Evolutionary conservation across 1,140 invertebrate species (phyloP).

Genomic region (Rhyzopertha dominica): DNA sequence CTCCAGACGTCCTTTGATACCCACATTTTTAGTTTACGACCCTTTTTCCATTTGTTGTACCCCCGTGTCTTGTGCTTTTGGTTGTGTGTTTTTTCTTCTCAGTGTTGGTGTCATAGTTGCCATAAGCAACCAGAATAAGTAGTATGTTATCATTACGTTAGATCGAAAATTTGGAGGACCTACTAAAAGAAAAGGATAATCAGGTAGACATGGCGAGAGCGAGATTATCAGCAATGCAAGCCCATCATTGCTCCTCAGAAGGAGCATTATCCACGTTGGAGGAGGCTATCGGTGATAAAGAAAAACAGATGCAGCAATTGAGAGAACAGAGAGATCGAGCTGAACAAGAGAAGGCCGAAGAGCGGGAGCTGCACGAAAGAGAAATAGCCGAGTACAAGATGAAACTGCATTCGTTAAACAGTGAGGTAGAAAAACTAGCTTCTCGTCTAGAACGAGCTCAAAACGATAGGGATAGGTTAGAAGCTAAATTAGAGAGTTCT

Average conservation of each 20-base stretch:
- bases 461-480: slow-evolving; percentile 83
- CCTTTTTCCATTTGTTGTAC: too few relatives aligned
- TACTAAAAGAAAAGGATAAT: slow-evolving; percentile 96
- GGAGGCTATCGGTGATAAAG: slow-evolving; percentile 94
- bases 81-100: too few relatives aligned
- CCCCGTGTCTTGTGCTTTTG: too few relatives aligned
- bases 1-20: too few relatives aligned
- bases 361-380: slow-evolving; percentile 87
- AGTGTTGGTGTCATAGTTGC: too few relatives aligned
- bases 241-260: slow-evolving; percentile 87
- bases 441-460: slow-evolving; percentile 80
- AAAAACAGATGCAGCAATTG: slow-evolving; percentile 91
- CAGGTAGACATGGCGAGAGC: slow-evolving; percentile 93
- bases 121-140: too few relatives aligned
- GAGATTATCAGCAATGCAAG: slow-evolving; percentile 83
- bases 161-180: slow-evolving; percentile 96
- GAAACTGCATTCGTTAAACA: slow-evolving; percentile 85
- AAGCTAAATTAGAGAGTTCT: slow-evolving; percentile 85
- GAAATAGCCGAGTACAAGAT: slow-evolving; percentile 94
- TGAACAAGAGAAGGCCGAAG: slow-evolving; percentile 95
- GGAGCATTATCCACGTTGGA: slow-evolving; percentile 88
- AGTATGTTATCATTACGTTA: too few relatives aligned
- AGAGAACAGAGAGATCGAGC: slow-evolving; percentile 70
- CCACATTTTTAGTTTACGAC: too few relatives aligned
- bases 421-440: slow-evolving; percentile 86